Percentiles rank a stretch among this genome's conserved stretches.
Conservation (phyloP, 2,888 invertebrate genomes). For the Spisula subtruncata region DNA sequence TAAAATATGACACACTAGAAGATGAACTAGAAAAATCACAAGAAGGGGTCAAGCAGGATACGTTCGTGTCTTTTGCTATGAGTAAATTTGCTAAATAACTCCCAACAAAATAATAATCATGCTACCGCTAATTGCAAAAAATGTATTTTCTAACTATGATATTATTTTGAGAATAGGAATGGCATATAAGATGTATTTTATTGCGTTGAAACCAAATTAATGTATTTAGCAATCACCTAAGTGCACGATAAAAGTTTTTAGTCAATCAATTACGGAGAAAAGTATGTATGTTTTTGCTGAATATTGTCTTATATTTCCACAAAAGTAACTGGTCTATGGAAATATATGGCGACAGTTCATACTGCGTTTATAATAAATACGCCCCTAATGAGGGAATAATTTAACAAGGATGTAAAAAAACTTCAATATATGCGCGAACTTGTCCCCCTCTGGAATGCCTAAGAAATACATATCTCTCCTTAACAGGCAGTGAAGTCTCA, state of each 20-base stretch:
- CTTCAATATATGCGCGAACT: slow-evolving; percentile 4
- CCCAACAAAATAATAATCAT: not conserved
- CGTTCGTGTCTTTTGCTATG: not conserved
- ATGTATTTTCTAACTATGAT: not conserved
- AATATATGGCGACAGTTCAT: slow-evolving; percentile 4
- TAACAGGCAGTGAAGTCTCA: not conserved
- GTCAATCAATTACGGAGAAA: not conserved
- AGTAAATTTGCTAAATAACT: not conserved
- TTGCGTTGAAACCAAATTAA: not conserved
- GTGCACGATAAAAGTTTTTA: not conserved
- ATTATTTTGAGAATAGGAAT: not conserved
- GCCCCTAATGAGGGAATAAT: not conserved
- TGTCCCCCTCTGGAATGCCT: not conserved
- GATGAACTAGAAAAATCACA: no score
- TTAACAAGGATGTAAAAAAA: slow-evolving; percentile 16
- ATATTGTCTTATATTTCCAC: not conserved
- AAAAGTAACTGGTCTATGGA: not conserved
- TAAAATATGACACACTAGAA: not conserved
- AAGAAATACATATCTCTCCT: slow-evolving; percentile 3
- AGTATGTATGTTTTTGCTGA: not conserved
- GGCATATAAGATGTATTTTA: not conserved
- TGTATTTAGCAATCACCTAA: not conserved
- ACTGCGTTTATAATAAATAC: not conserved
- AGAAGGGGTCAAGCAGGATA: not conserved
- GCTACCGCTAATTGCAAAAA: not conserved